A percentile compares a stretch with the other conserved stretches of the same genome.
Conservation (phyloP, 1,140 invertebrate species). For the Drosophila bocqueti region DNA sequence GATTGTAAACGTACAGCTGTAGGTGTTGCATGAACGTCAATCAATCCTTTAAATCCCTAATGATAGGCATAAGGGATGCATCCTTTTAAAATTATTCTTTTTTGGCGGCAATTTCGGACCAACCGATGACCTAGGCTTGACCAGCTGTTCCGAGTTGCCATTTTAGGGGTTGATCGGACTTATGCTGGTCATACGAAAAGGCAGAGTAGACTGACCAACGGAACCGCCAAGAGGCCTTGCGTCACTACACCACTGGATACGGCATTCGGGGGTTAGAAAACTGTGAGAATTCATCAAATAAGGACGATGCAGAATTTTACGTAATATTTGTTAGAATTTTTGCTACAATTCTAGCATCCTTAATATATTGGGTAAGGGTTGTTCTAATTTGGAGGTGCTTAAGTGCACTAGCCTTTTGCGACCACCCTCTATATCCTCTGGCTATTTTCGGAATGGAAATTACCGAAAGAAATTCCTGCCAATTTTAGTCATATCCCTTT, state of each 20-base stretch:
- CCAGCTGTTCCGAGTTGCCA: conserved; percentile 58
- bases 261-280: conserved; percentile 16
- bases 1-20: conserved; percentile 30
- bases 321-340: not conserved
- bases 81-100: conserved; percentile 45
- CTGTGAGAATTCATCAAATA: conserved; percentile 1
- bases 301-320: not conserved
- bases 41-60: conserved; percentile 28
- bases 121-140: conserved; percentile 52
- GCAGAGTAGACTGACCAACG: conserved; percentile 53
- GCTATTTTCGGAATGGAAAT: conserved; percentile 15
- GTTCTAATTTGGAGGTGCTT: conserved; percentile 15
- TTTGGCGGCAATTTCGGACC: conserved; percentile 69
- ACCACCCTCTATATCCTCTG: conserved; percentile 12
- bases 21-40: conserved; percentile 37
- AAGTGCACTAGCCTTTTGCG: not conserved
- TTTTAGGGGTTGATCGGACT: conserved; percentile 66
- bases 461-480: conserved; percentile 55
- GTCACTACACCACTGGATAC: conserved; percentile 7
- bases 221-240: conserved; percentile 18
- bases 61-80: conserved; percentile 14
- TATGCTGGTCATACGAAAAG: conserved; percentile 74
- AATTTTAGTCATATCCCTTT: conserved; percentile 32
- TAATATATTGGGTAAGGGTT: conserved; percentile 67
- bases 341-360: conserved; percentile 34